Percentiles rank a stretch among this genome's conserved stretches.
Evolutionary conservation across 2,113 vertebrate genomes (phyloP).

Genomic region (Podocnemis expansa): DNA sequence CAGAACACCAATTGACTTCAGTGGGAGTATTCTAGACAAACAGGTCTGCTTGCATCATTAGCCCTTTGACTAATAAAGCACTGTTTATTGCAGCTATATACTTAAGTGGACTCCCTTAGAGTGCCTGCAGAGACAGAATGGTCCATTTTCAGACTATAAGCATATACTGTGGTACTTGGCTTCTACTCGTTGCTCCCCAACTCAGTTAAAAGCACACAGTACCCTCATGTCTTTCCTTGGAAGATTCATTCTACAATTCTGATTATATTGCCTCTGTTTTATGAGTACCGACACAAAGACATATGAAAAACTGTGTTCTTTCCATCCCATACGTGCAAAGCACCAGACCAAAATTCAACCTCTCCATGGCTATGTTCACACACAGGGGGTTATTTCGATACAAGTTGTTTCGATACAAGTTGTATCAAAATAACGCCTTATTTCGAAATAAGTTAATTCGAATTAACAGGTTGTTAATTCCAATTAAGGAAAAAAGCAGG

Average conservation of each 20-base stretch:
- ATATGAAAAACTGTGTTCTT: neutral
- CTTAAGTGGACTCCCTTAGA: neutral
- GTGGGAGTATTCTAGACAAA: neutral
- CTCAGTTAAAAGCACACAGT: neutral
- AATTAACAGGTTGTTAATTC: too few species aligned
- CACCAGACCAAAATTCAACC: neutral
- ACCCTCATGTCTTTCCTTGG: neutral
- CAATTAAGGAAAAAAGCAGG: too few species aligned
- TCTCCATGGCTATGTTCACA: too few species aligned
- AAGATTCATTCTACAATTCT: neutral
- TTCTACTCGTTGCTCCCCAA: neutral
- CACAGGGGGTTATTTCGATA: too few species aligned
- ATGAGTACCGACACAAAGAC: neutral
- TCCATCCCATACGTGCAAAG: neutral
- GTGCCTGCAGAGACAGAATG: neutral
- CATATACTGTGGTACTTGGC: neutral
- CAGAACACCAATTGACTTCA: neutral
- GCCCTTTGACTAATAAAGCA: neutral
- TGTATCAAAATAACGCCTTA: too few species aligned
- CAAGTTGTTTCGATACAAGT: too few species aligned
- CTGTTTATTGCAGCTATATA: neutral
- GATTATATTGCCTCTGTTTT: neutral
- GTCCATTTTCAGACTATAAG: neutral
- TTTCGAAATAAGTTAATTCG: too few species aligned
- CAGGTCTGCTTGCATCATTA: neutral